These are phyloP conservation scores for Porphyrio hochstetteri DNA, from an alignment of 2,113 vertebrate genomes.

Conservation along the genomic window DNA sequence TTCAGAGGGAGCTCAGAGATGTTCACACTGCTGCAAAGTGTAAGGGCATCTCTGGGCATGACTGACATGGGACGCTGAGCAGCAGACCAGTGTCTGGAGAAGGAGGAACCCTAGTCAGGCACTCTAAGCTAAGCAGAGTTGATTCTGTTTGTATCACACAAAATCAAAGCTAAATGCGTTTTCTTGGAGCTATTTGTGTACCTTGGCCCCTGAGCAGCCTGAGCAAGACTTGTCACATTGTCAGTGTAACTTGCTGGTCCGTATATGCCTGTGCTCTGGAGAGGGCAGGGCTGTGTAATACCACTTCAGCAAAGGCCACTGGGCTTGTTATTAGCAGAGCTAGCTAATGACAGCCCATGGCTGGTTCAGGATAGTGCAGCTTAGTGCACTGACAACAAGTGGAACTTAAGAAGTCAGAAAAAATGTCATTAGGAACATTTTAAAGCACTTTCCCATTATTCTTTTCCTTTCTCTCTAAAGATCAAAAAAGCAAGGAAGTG, in stretches of 20 bases:
- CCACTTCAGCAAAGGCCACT: neutral
- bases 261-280: neutral
- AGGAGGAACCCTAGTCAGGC: neutral
- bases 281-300: neutral
- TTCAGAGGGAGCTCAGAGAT: neutral
- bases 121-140: neutral
- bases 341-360: neutral
- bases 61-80: rapidly evolving
- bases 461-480: neutral
- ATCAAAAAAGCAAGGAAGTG: neutral
- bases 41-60: neutral
- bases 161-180: neutral
- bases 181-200: rapidly evolving
- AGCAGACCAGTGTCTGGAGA: neutral
- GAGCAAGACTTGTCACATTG: neutral
- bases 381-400: neutral
- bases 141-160: neutral
- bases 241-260: rapidly evolving
- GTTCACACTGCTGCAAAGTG: neutral
- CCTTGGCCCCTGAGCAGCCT: neutral
- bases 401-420: neutral
- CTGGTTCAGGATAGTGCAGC: too few relatives aligned
- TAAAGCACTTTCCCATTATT: neutral
- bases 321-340: neutral
- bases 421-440: neutral